These are phyloP conservation scores for Chelidonichthys spinosus DNA, from an alignment of 2,797 vertebrate genomes.

Conservation along the genomic window DNA sequence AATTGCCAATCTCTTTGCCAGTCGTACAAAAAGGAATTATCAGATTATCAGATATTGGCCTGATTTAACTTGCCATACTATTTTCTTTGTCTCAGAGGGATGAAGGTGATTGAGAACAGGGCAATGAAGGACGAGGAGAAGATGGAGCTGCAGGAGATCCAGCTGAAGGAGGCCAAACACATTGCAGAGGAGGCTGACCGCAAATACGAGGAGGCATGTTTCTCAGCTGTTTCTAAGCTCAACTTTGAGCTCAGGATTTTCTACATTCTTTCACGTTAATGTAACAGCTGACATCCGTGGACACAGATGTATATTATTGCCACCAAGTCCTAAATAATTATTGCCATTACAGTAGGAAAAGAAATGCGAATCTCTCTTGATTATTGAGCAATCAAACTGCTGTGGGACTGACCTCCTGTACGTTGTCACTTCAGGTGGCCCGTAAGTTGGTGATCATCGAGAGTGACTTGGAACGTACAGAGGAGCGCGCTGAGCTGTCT, in stretches of 20 bases:
- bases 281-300: neutral
- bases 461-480: conserved; percentile 96
- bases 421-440: conserved; percentile 88
- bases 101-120: conserved; percentile 99
- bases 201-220: conserved; percentile 97
- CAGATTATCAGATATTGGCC: neutral
- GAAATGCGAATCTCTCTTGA: neutral
- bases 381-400: neutral
- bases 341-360: neutral
- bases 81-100: conserved; percentile 86
- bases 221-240: conserved; percentile 35
- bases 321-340: neutral
- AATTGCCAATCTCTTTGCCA: neutral
- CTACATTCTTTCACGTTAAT: neutral
- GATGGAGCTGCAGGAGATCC: conserved; percentile 99
- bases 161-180: conserved; percentile 98
- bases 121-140: conserved; percentile 99
- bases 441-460: conserved; percentile 99
- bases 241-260: conserved; percentile 2
- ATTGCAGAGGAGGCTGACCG: conserved; percentile 99
- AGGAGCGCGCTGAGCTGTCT: conserved; percentile 96
- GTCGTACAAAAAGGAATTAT: neutral
- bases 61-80: neutral
- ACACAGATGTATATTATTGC: neutral
- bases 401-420: conserved; percentile 10